Conservation (phyloP, 2,113 vertebrate species). For the Urocolius indicus region DNA sequence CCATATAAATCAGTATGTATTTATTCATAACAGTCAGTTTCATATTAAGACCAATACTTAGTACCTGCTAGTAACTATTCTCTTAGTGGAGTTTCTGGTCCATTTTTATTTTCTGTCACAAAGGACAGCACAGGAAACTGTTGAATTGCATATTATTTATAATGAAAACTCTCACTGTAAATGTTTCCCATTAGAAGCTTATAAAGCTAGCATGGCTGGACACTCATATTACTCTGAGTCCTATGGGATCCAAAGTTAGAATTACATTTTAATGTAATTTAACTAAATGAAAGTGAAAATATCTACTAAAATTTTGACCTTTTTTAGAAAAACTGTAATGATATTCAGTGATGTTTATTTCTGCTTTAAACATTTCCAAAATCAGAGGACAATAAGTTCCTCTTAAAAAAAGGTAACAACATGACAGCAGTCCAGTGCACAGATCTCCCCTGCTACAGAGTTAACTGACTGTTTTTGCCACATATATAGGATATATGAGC, state of each 20-base stretch:
- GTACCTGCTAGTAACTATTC: neutral
- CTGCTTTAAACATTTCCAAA: neutral
- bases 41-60: neutral
- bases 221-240: neutral
- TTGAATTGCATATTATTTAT: neutral
- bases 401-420: neutral
- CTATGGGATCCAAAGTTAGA: neutral
- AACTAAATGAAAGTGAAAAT: neutral
- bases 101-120: slow-evolving; percentile 26
- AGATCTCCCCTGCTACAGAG: neutral
- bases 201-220: neutral
- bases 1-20: neutral
- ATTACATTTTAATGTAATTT: neutral
- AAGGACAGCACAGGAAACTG: neutral
- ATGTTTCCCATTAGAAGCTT: slow-evolving; percentile 3
- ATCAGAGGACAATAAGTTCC: neutral
- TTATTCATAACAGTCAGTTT: neutral
- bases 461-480: neutral
- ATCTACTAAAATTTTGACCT: neutral
- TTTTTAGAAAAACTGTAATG: neutral
- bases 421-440: neutral
- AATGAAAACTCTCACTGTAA: slow-evolving; percentile 27
- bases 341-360: neutral
- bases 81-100: neutral
- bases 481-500: neutral